These are phyloP conservation scores for Drosophila prosaltans DNA, from an alignment of 1,140 invertebrate genomes.

Conservation along the genomic window DNA sequence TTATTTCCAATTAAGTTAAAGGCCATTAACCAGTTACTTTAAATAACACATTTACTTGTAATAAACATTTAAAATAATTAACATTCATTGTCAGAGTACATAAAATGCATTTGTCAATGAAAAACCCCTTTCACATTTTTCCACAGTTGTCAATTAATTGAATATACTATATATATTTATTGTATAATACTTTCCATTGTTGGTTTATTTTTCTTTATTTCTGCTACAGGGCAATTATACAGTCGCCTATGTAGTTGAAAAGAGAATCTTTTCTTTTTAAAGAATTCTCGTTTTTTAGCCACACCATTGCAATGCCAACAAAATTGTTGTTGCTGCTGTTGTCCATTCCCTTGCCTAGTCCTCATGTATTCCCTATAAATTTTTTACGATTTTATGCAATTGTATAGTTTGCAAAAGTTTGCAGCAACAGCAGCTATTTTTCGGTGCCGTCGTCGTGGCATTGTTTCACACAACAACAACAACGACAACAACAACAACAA, in stretches of 20 bases:
- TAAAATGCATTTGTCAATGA: not conserved
- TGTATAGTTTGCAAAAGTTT: slow-evolving; percentile 79
- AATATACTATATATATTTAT: slow-evolving; percentile 45
- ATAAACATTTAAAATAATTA: not conserved
- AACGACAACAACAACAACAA: slow-evolving; percentile 48
- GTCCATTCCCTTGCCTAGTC: slow-evolving; percentile 36
- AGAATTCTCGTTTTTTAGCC: slow-evolving; percentile 44
- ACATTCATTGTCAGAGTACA: slow-evolving; percentile 2
- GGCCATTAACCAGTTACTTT: not conserved
- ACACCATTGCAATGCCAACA: slow-evolving; percentile 56
- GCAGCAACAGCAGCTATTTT: slow-evolving; percentile 72
- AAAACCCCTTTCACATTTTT: not conserved
- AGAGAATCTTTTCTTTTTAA: slow-evolving; percentile 24
- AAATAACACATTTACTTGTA: not conserved
- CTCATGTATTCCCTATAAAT: slow-evolving; percentile 78
- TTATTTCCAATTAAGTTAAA: not conserved
- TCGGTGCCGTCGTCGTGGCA: slow-evolving; percentile 70
- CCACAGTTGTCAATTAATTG: slow-evolving; percentile 33
- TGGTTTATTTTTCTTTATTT: slow-evolving; percentile 19
- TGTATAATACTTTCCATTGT: slow-evolving; percentile 13
- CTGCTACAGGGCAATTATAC: slow-evolving; percentile 47
- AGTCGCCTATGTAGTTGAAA: slow-evolving; percentile 50
- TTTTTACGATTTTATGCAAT: slow-evolving; percentile 81
- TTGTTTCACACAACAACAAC: slow-evolving; percentile 64
- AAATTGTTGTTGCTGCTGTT: slow-evolving; percentile 32